A percentile compares a stretch with the other conserved stretches of the same genome.
These are phyloP conservation scores for Siniperca scherzeri DNA, from an alignment of 2,797 vertebrate species.

Conservation along the genomic window DNA sequence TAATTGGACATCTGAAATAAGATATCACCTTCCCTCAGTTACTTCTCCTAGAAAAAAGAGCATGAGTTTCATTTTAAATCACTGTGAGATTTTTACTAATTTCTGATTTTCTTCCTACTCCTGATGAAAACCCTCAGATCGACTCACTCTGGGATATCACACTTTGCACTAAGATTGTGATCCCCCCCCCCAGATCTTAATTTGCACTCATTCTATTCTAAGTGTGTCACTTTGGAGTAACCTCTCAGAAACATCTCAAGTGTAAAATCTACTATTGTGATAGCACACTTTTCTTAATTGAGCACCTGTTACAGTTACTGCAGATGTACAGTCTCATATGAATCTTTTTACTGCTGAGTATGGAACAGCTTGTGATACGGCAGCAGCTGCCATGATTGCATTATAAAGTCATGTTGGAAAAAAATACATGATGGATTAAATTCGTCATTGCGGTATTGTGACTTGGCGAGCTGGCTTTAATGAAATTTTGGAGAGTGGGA, in stretches of 20 bases:
- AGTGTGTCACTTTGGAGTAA: not conserved
- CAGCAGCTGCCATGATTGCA: slow-evolving; percentile 60
- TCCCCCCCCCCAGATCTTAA: slow-evolving; percentile 7
- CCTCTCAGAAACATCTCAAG: not conserved
- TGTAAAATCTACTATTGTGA: slow-evolving; percentile 18
- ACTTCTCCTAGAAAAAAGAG: not conserved
- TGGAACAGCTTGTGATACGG: slow-evolving; percentile 29
- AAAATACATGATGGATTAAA: slow-evolving; percentile 66
- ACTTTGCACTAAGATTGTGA: not conserved
- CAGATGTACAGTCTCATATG: slow-evolving; percentile 23
- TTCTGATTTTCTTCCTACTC: not conserved
- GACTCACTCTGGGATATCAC: not conserved
- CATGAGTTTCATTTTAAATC: not conserved
- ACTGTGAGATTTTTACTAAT: not conserved
- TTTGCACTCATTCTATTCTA: slow-evolving; percentile 12
- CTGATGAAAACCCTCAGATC: not conserved
- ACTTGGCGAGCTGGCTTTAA: slow-evolving; percentile 47
- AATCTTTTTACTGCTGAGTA: slow-evolving; percentile 46
- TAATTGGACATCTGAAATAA: not conserved
- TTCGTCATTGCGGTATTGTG: slow-evolving; percentile 49
- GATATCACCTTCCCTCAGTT: not conserved
- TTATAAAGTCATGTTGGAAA: slow-evolving; percentile 65
- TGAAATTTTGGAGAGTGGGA: slow-evolving; percentile 34
- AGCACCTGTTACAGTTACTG: slow-evolving; percentile 40
- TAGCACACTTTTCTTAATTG: slow-evolving; percentile 33